phyloP scores from a whole-genome alignment of 1,140 invertebrate species.

The Rhopalosiphum padi region DNA sequence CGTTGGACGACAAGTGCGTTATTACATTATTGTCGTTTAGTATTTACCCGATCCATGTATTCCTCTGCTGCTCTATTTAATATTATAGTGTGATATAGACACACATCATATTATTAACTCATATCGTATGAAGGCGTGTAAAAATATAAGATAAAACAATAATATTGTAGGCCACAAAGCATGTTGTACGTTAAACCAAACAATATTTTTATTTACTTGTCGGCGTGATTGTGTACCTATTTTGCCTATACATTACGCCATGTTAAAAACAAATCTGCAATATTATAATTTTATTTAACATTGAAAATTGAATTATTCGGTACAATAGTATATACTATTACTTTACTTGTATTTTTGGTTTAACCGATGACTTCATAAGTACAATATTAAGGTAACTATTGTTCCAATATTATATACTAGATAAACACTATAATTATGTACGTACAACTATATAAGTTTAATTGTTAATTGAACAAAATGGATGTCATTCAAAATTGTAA shows the following conservation, averaged over 20 bases:
- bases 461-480: too few species aligned
- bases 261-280: not conserved
- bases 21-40: not conserved
- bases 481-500: too few species aligned
- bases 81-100: not conserved
- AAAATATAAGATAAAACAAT: not conserved
- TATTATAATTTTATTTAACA: too few species aligned
- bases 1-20: not conserved
- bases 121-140: not conserved
- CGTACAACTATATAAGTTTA: too few species aligned
- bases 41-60: not conserved
- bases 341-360: too few species aligned
- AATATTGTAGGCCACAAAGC: not conserved
- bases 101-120: not conserved
- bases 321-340: too few species aligned
- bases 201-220: not conserved
- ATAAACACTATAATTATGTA: too few species aligned
- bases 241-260: not conserved
- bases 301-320: too few species aligned
- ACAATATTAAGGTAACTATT: too few species aligned
- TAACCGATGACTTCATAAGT: too few species aligned
- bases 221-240: not conserved
- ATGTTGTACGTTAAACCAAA: not conserved
- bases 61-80: rapidly evolving
- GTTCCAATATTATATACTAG: too few species aligned